Evolutionary conservation across 1,140 invertebrate genomes (phyloP).

Genomic region (Aphaenogaster ashmeadi): DNA sequence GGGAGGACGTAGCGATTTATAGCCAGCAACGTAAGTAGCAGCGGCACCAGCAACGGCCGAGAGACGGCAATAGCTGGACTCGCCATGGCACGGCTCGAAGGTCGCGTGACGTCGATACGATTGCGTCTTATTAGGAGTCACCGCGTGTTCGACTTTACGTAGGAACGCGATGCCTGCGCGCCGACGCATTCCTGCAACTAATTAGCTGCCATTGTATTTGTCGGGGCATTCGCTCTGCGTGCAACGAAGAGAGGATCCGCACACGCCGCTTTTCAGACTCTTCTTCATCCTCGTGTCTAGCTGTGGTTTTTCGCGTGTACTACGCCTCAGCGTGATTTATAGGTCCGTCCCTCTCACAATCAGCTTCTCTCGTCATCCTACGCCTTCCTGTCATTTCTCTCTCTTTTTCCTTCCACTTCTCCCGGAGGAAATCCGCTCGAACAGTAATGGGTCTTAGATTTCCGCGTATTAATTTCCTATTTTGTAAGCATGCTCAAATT

Average conservation of each 20-base stretch:
- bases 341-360: background rate
- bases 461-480: background rate
- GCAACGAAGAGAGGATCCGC: background rate
- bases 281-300: background rate
- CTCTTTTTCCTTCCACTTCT: background rate
- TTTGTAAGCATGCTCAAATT: background rate
- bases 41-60: background rate
- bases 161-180: slow-evolving; percentile 78
- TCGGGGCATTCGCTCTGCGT: slow-evolving; percentile 4
- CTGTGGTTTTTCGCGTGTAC: background rate
- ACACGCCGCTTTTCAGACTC: slow-evolving; percentile 40
- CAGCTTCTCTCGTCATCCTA: slow-evolving; percentile 11
- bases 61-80: slow-evolving; percentile 26
- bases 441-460: background rate
- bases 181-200: slow-evolving; percentile 81
- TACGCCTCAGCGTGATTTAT: slow-evolving; percentile 16
- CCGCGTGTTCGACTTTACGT: slow-evolving; percentile 79
- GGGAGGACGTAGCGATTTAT: slow-evolving; percentile 58
- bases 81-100: slow-evolving; percentile 64
- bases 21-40: slow-evolving; percentile 59
- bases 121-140: slow-evolving; percentile 74
- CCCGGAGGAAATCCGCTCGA: background rate
- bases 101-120: slow-evolving; percentile 73
- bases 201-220: slow-evolving; percentile 79
- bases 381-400: background rate